phyloP scores from a whole-genome alignment of 2,113 vertebrate genomes.

The Bubo blakistoni region DNA sequence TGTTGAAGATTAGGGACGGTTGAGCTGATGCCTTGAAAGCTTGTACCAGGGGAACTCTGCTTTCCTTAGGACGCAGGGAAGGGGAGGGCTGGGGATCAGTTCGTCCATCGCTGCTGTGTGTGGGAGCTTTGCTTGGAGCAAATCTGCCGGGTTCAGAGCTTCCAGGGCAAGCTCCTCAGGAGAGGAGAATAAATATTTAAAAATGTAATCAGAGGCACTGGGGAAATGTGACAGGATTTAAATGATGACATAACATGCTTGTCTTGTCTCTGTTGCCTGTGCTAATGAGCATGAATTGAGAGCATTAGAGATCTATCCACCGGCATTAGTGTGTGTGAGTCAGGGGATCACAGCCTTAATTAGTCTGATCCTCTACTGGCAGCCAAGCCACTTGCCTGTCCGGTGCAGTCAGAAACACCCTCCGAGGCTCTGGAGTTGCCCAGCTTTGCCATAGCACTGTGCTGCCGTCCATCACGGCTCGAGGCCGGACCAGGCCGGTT shows the following conservation, averaged over 20 bases:
- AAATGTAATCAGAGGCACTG: conserved; percentile 19
- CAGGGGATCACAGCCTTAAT: neutral
- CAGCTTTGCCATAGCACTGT: rapidly evolving
- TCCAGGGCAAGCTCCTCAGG: neutral
- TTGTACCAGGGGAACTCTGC: too few relatives aligned
- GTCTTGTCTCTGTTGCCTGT: conserved; percentile 3
- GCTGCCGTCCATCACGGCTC: rapidly evolving
- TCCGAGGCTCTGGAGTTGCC: rapidly evolving
- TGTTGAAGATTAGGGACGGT: neutral
- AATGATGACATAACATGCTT: neutral
- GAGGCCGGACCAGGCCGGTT: neutral
- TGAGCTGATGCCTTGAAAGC: neutral
- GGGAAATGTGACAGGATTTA: conserved; percentile 50
- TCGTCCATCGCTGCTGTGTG: rapidly evolving
- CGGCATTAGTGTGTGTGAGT: neutral
- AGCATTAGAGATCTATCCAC: conserved; percentile 18
- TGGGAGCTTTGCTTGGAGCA: neutral
- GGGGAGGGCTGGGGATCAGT: neutral
- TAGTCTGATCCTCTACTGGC: neutral
- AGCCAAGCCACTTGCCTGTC: neutral
- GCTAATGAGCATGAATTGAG: conserved; percentile 45
- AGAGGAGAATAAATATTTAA: conserved; percentile 47
- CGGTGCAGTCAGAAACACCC: neutral
- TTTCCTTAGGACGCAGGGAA: neutral
- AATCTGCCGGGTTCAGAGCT: neutral